Conservation (phyloP, 2,888 invertebrate species). For the Agriopis aurantiaria region DNA sequence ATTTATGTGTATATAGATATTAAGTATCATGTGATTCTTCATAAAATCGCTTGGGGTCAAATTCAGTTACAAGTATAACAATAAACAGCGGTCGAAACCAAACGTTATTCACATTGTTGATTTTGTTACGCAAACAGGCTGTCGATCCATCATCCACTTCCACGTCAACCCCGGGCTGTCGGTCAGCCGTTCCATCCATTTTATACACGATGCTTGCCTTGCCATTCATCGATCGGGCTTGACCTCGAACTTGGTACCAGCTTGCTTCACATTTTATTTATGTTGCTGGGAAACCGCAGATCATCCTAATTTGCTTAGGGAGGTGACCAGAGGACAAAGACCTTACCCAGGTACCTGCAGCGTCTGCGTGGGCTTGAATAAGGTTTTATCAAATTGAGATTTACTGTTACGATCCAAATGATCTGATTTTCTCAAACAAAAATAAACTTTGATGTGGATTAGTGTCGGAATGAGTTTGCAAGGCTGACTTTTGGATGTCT, state of each 20-base stretch:
- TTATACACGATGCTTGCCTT: constrained; percentile 35
- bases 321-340: constrained; percentile 29
- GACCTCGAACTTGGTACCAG: constrained; percentile 44
- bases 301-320: constrained; percentile 18
- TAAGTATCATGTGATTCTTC: no score
- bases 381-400: constrained; percentile 38
- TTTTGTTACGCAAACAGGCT: constrained; percentile 11
- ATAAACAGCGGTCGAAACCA: not conserved
- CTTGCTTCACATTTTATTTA: constrained; percentile 28
- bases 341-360: constrained; percentile 23
- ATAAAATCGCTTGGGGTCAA: no score
- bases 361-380: constrained; percentile 19
- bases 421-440: constrained; percentile 24
- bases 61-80: not conserved
- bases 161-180: constrained; percentile 9
- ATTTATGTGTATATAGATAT: no score
- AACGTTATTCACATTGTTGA: not conserved
- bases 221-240: constrained; percentile 47
- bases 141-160: not conserved
- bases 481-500: constrained; percentile 3
- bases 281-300: constrained; percentile 25
- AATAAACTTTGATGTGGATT: constrained; percentile 5
- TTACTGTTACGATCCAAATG: constrained; percentile 21
- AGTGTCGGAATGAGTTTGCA: constrained; percentile 4
- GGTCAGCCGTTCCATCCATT: constrained; percentile 13